These are phyloP conservation scores for Seriola dumerili DNA, from an alignment of 2,113 vertebrate genomes.

Conservation along the genomic window DNA sequence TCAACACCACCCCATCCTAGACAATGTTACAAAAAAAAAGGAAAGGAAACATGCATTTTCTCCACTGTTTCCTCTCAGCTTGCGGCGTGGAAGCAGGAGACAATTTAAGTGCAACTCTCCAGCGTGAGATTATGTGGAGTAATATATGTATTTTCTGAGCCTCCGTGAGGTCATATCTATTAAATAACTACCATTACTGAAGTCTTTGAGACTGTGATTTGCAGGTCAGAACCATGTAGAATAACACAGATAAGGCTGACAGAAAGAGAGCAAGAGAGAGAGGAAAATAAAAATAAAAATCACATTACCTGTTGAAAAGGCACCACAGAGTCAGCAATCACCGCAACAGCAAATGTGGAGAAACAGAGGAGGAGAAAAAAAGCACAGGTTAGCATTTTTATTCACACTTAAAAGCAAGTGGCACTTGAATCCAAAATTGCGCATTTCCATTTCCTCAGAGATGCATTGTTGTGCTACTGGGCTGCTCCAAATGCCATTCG, in stretches of 20 bases:
- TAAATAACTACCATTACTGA: slow-evolving; percentile 48
- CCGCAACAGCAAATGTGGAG: slow-evolving; percentile 37
- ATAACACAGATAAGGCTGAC: slow-evolving; percentile 43
- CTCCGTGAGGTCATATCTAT: slow-evolving; percentile 42
- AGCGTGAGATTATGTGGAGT: slow-evolving; percentile 37
- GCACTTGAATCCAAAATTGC: slow-evolving; percentile 40
- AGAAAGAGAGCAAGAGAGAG: slow-evolving; percentile 16
- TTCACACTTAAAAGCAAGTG: slow-evolving; percentile 32
- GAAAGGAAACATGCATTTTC: slow-evolving; percentile 7
- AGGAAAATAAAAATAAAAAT: neutral
- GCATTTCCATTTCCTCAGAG: slow-evolving; percentile 50
- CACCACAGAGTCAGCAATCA: slow-evolving; percentile 40
- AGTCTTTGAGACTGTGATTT: slow-evolving; percentile 46
- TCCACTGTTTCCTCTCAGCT: neutral
- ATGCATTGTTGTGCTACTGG: slow-evolving; percentile 6
- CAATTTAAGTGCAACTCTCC: slow-evolving; percentile 35
- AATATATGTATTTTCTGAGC: slow-evolving; percentile 20
- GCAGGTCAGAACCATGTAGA: slow-evolving; percentile 17
- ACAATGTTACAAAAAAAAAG: neutral
- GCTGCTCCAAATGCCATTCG: neutral
- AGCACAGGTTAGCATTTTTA: slow-evolving; percentile 66
- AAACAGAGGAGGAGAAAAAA: slow-evolving; percentile 46
- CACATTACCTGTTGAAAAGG: slow-evolving; percentile 75
- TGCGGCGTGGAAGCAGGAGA: slow-evolving; percentile 7
- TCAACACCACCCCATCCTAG: slow-evolving; percentile 6